Evolutionary conservation across 2,797 vertebrate species (phyloP), one percentile per base, ranked within the genome.

Genomic region (Siniperca undulata): DNA sequence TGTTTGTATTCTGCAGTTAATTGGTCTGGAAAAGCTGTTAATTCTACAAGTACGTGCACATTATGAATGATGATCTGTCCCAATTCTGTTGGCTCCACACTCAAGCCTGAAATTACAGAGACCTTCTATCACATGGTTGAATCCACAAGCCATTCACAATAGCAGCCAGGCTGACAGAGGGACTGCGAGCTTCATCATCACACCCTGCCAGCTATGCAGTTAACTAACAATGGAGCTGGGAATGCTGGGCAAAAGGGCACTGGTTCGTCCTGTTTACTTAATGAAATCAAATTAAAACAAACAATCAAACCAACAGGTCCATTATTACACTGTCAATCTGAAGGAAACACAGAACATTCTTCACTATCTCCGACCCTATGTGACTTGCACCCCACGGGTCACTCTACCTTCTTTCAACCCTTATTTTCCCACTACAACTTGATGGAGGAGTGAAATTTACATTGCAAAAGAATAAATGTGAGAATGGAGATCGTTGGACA

Each of bases 81-180:
- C 12, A 50, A 11, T 65, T 67, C 50, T 56, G 38, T 55, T 75
- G 58, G 66, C 69, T 65, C 40, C 16, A 50, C 22, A 70, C n/a
- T 62, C n/a, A 76, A 64, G 81, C 58, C 60, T 69, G 46, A 66
- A 77, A 77, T 87, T 86, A 86, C 10, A 69, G 61, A 46, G 82
- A 82, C 88, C 71, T 72, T 78, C 52, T 16, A 48, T 81, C 73
- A 80, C 69, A 76, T 38, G 66, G 14, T 12, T 77, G 44, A 61
- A 56, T 79, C 74, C 36, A 76, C 70, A 74, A 81, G 58, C 27
- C 38, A 74, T 40, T 88, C n/a, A 77, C 30, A 70, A 73, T 20
- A 48, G 36, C 60, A 70, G 71, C 70, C n/a, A 20, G 30, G 27
- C 12, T 40, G 66, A 74, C 50, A 24, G 71, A 74, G 19, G 24